phyloP scores from a whole-genome alignment of 2,888 invertebrate genomes.

The Tortricodes alternella region DNA sequence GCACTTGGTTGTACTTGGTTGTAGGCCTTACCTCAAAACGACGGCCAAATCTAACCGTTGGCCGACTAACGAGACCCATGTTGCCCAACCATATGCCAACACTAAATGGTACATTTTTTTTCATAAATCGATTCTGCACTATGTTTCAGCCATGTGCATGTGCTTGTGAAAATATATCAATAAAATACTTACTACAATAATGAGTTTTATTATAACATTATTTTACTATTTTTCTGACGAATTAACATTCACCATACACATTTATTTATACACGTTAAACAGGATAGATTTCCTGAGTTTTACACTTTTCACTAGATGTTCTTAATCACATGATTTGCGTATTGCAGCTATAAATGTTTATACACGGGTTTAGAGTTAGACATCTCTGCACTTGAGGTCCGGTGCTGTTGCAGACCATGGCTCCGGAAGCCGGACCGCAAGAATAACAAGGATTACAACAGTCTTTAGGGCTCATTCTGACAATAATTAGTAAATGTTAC shows the following conservation, averaged over 20 bases:
- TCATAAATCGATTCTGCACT: too few relatives aligned
- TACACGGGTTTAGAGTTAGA: background rate
- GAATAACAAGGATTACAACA: background rate
- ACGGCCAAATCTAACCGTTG: too few relatives aligned
- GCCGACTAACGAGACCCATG: too few relatives aligned
- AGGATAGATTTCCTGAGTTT: background rate
- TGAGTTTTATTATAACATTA: background rate
- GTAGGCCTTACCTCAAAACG: too few relatives aligned
- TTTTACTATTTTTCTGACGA: background rate
- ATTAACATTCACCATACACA: background rate
- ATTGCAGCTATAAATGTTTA: background rate
- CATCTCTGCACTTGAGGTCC: background rate
- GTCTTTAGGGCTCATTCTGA: constrained; percentile 10
- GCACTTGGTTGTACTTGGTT: too few relatives aligned
- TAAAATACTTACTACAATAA: background rate
- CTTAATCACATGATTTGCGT: background rate
- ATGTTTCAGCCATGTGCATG: too few relatives aligned
- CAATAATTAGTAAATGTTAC: background rate
- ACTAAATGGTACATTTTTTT: too few relatives aligned
- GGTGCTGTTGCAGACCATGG: background rate
- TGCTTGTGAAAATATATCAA: background rate
- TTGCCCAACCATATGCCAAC: too few relatives aligned
- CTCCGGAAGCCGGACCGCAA: constrained; percentile 32
- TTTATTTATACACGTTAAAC: too few relatives aligned
- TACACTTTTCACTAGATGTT: background rate